Conservation (phyloP, 1,140 invertebrate genomes). For the Dendrolimus kikuchii region DNA sequence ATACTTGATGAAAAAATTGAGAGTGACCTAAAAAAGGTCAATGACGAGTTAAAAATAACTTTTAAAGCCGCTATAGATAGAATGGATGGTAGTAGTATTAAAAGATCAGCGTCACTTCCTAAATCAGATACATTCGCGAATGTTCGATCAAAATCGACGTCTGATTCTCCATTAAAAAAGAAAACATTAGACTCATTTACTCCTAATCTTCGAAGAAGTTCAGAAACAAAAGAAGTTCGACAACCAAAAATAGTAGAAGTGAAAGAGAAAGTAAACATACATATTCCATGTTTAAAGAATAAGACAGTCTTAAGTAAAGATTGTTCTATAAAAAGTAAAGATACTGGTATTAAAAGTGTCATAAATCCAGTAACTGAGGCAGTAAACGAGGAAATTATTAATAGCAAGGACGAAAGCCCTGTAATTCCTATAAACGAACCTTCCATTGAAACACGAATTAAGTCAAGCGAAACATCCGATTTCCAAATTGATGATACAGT, state of each 20-base stretch:
- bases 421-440: background rate
- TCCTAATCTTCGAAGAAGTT: too few species aligned
- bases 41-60: slow-evolving; percentile 48
- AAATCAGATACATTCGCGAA: background rate
- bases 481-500: slow-evolving; percentile 39
- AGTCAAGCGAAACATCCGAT: slow-evolving; percentile 1
- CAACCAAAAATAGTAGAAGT: too few species aligned
- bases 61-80: slow-evolving; percentile 53
- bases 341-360: too few species aligned
- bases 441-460: background rate
- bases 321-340: too few species aligned
- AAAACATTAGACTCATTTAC: too few species aligned
- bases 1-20: slow-evolving; percentile 31
- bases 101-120: slow-evolving; percentile 4
- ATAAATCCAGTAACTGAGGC: too few species aligned
- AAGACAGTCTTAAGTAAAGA: too few species aligned
- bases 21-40: slow-evolving; percentile 47
- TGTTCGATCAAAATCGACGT: too few species aligned
- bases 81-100: slow-evolving; percentile 31
- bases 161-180: too few species aligned
- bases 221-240: too few species aligned
- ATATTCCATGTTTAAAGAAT: too few species aligned
- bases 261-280: too few species aligned
- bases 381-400: background rate
- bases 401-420: slow-evolving; percentile 1